Base-by-base conservation (phyloP, 2,888 invertebrate species). In the Acheta domesticus region DNA sequence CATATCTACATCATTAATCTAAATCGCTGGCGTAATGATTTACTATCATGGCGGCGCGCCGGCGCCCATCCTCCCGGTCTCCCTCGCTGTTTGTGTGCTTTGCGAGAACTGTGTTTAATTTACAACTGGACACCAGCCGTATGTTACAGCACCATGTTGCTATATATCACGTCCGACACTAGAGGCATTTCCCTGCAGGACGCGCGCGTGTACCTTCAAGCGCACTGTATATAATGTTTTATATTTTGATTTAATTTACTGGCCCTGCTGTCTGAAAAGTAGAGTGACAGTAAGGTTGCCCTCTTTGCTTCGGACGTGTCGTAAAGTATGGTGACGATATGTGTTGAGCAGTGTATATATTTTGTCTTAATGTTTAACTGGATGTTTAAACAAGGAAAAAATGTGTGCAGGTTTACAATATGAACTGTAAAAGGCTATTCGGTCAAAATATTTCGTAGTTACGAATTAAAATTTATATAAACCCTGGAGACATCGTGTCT, bases 181-280 rank as follows among this genome's bases (percentile, higher is more conserved):
- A n/a, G 62, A 3, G 62, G 12, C 62, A 8, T 62, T 16, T 16
- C n/a, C 62, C 62, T 36, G 36, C 36, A 8, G 36, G 36, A 8
- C 11, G 8, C 36, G 8, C 62, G 62, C 16, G 62, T 62, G 62
- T 62, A 12, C n/a, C n/a, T 62, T 62, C 16, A 12, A 14, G 14
- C n/a, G 62, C 62, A n/a, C 16, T 62, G 36, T 36, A 8, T 8
- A 36, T 36, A 62, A 62, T 62, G 62, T 62, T 62, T 62, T 62
- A 62, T 62, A 62, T 62, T 62, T 62, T 62, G 62, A 16, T 62
- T 62, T 62, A 62, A 62, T 62, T 62, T 62, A 62, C 62, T 62
- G 62, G 62, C 12, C 62, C 62, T n/a, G 62, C 4, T n/a, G 62
- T 11, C 62, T 36, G 8, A 36, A 36, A 36, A 36, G 36, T 8